A percentile compares a stretch with the other conserved stretches of the same genome.
These are phyloP conservation scores for Dendroctonus valens DNA, from an alignment of 1,140 invertebrate genomes.

Conservation along the genomic window DNA sequence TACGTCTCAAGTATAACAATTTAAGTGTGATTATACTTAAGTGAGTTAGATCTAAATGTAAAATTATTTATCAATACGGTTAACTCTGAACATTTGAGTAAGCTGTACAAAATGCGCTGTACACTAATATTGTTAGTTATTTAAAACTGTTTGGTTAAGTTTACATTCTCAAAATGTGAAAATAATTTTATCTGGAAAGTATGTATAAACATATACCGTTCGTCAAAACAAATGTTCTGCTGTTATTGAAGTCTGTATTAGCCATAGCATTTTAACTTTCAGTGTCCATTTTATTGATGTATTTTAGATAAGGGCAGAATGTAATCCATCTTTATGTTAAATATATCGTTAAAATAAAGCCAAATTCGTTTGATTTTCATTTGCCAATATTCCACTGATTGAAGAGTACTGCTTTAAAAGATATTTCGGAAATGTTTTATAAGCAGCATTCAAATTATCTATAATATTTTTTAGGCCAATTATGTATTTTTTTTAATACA, in stretches of 20 bases:
- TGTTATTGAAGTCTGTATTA: conserved; percentile 45
- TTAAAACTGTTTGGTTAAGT: conserved; percentile 9
- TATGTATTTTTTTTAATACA: too few relatives aligned
- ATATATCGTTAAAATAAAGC: conserved; percentile 47
- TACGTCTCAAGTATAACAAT: conserved; percentile 33
- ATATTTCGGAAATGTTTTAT: too few relatives aligned
- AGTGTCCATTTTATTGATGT: conserved; percentile 48
- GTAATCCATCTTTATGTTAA: conserved; percentile 49
- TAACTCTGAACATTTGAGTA: conserved; percentile 15
- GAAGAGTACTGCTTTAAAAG: too few relatives aligned
- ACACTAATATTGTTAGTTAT: conserved; percentile 28
- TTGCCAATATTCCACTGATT: background rate
- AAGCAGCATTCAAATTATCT: too few relatives aligned
- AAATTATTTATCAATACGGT: conserved; percentile 29
- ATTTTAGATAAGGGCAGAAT: conserved; percentile 48
- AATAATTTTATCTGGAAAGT: conserved; percentile 3
- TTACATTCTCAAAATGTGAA: background rate
- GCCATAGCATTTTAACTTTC: conserved; percentile 45
- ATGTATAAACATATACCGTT: conserved; percentile 35
- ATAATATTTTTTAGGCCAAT: too few relatives aligned
- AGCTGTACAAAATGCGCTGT: conserved; percentile 30
- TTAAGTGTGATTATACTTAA: conserved; percentile 45
- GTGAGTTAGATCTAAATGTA: conserved; percentile 39
- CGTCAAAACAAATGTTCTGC: conserved; percentile 43
- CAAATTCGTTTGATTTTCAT: conserved; percentile 3